phyloP scores from a whole-genome alignment of 2,797 vertebrate genomes.

The Luscinia luscinia region DNA sequence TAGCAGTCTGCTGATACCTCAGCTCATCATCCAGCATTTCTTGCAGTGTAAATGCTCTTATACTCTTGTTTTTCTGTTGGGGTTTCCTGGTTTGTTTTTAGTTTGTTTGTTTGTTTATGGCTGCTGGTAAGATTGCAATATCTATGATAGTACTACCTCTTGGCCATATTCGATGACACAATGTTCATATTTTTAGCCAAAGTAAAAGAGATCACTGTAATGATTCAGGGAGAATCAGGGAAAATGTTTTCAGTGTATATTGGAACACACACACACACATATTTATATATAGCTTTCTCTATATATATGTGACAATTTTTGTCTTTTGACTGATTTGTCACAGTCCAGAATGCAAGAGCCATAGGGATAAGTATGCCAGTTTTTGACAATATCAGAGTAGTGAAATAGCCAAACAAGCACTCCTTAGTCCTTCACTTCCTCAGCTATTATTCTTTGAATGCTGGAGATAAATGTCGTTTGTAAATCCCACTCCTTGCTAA shows the following conservation, averaged over 20 bases:
- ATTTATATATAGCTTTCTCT: background rate
- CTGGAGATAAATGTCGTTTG: slow-evolving; percentile 55
- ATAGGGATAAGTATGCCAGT: background rate
- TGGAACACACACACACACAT: background rate
- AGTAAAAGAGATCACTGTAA: background rate
- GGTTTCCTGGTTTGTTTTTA: background rate
- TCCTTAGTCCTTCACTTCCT: background rate
- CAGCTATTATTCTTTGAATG: slow-evolving; percentile 43
- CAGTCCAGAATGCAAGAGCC: background rate
- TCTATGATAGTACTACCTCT: background rate
- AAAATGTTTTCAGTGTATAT: background rate
- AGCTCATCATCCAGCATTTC: background rate
- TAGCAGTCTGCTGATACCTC: background rate
- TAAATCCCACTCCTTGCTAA: slow-evolving; percentile 66
- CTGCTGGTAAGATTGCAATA: background rate
- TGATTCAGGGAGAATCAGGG: background rate
- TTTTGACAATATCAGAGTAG: background rate
- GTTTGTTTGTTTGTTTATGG: background rate
- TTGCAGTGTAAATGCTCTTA: background rate
- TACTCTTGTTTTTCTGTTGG: background rate
- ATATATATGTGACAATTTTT: background rate
- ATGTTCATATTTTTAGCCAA: slow-evolving; percentile 8
- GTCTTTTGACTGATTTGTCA: background rate
- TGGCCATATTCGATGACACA: background rate
- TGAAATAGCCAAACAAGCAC: slow-evolving; percentile 34